Base-by-base conservation (phyloP, 1,140 invertebrate species). In the Hirudo medicinalis region DNA sequence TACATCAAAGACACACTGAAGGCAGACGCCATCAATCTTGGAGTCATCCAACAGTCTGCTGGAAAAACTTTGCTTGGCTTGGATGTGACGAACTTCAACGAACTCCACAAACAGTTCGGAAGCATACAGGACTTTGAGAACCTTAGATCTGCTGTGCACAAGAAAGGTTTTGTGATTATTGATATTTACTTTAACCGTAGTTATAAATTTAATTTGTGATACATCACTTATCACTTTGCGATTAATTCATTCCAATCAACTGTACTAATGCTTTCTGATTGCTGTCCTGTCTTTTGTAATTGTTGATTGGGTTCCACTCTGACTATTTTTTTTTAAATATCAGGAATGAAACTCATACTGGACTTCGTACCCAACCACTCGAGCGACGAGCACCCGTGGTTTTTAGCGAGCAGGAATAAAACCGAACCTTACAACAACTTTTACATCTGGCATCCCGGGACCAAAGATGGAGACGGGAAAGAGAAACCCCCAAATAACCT, bases 321-420 rank as follows among this genome's bases (percentile, higher is more conserved):
- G 15, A 17, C 5, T 1, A 49, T 49, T 11, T 49, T 49, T 8
- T 49, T 49, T 49, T 49, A 49, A 49, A 49, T 71, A 67, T 0
- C 72, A 81, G 80, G 76, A 27, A 78, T 81, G 72, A 71, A 78
- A 15, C 67, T 81, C 25, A 70, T 79, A 11, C 78, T 94, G 80
- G 91, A 94, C 78, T 88, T 92, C 77, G 88, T 92, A 19, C 90
- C 91, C 0, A 93, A 92, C 81, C 90, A 92, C 78, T 88, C 89
- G 0, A 90, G 89, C 75, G 85, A 89, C 77, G 76, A 89, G 72
- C 89, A 90, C 74, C 80, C 85, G 63, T 92, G 91, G 91, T 93
- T 93, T 78, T 73, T 81, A 11, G 85, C 86, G 67, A 91, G 90
- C 0, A 79, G 82, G 0, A 79, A 83, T 36, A 80, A 80, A 9